Evolutionary conservation across 1,140 invertebrate species (phyloP).

Genomic region (Apolygus lucorum): DNA sequence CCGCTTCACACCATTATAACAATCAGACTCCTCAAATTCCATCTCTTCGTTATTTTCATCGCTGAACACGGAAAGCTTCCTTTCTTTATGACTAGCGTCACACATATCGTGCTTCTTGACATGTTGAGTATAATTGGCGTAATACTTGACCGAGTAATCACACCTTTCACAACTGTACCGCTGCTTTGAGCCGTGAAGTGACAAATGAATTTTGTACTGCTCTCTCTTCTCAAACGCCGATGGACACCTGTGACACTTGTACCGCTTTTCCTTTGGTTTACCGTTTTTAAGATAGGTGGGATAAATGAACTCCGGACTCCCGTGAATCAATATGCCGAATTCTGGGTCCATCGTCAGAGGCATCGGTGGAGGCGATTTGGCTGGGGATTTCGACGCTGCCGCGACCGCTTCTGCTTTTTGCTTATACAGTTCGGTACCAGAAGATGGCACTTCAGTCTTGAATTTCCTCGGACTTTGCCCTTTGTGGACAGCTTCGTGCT

Average conservation of each 20-base stretch:
- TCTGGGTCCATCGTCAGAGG: conserved; percentile 50
- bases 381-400: background rate
- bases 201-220: conserved; percentile 74
- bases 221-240: conserved; percentile 78
- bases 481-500: conserved; percentile 58
- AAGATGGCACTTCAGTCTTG: conserved; percentile 43
- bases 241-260: conserved; percentile 78
- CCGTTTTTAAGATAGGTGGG: conserved; percentile 66
- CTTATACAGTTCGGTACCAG: conserved; percentile 52
- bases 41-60: conserved; percentile 35
- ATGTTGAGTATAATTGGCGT: conserved; percentile 72
- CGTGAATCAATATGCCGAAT: conserved; percentile 55
- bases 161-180: conserved; percentile 74
- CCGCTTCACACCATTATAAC: conserved; percentile 33
- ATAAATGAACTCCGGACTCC: conserved; percentile 67
- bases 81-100: conserved; percentile 39
- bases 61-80: conserved; percentile 27
- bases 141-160: conserved; percentile 82
- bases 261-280: conserved; percentile 62
- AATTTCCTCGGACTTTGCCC: conserved; percentile 31
- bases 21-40: background rate
- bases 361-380: conserved; percentile 38
- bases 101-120: conserved; percentile 64
- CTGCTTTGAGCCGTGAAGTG: conserved; percentile 73
- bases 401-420: conserved; percentile 47